Evolutionary conservation across 2,113 vertebrate genomes (phyloP), one percentile per base, ranked within the genome.

Genomic region (Caretta caretta): DNA sequence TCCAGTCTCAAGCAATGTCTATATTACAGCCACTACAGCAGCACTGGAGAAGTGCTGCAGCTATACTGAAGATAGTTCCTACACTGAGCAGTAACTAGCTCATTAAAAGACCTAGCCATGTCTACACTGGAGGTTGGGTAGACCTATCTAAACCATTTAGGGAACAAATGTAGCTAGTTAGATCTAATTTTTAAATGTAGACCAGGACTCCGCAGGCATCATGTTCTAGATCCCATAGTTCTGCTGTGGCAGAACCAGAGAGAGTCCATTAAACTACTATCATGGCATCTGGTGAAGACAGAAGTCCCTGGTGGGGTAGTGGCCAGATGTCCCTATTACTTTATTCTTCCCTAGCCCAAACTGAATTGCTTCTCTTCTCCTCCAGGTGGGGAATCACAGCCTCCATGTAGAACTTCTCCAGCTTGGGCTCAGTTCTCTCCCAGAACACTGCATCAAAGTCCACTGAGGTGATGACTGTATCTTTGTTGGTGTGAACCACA

Each of bases 391-490:
- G 99, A 86, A 98, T 51, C 48, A 99, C 97, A 0, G 97, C 99
- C 2, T 98, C 93, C 0, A 3, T 90, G 95, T 99, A 99, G 93
- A 99, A 99, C 79, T 85, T 88, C 97, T 99, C 98, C 96, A 99
- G 97, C 79, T 98, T 98, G 84, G 97, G 95, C 86, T 97, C 88
- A 0, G 97, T 98, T 53, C 97, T 50, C 24, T 86, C 92, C 99
- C 99, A 99, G 92, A 98, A 98, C 11, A 83, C 3, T 0, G 95
- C 19, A 1, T 99, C 98, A 4, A 98, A 99, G 56, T 96, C 93
- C 90, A 99, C 98, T 0, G 98, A 98, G 14, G 98, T 97, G 2
- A 99, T 86, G 0, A 97, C 98, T 0, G 94, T 97, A 93, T 99
- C 99, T 69, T 95, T 94, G 57, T 93, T 95, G 46, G 99, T 99